Evolutionary conservation across 2,888 invertebrate genomes (phyloP), one percentile per base, ranked within the genome.

Genomic region (Chalcis sispes): DNA sequence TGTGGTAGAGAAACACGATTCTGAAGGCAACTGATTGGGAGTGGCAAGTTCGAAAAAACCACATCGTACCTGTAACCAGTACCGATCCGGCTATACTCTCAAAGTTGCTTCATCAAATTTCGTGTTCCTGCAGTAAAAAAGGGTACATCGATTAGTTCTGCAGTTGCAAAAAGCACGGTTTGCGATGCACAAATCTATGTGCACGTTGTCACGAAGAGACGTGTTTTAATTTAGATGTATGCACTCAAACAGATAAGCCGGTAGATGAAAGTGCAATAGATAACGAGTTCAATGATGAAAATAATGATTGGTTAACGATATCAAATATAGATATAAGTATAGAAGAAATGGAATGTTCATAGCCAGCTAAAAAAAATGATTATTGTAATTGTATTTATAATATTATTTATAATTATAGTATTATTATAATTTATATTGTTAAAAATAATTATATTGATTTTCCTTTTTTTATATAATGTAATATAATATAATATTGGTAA

Each of bases 1-100:
- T 62, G 8, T 82, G 80, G 81, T 48, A 80, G 67, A 81, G 79
- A n/a, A 79, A 79, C 18, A 54, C 54, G 1, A 36, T 77, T 77
- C 29, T 79, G 20, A 72, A 77, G 75, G 73, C 79, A 76, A 77
- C 72, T n/a, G 74, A 79, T 74, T 81, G 79, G 77, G 79, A 78
- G 10, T 81, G 80, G 82, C 61, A 80, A 70, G 48, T 81, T 56
- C 66, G 56, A 56, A 32, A 75, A 48, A 73, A 75, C 42, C 61
- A 46, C 1, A 72, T 80, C 56, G 75, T 79, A 59, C 81, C 80
- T 36, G 75, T 81, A 79, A 77, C 78, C 52, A 80, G 73, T 75
- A 65, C 79, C 10, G 79, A 78, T 62, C 75, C 75, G 64, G 75
- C 77, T 23, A 81, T 79, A 42, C 79, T 75, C 65, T 58, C 78